Percentiles rank a stretch among this genome's conserved stretches.
Evolutionary conservation across 2,113 vertebrate species (phyloP).

Genomic region (Nymphicus hollandicus): DNA sequence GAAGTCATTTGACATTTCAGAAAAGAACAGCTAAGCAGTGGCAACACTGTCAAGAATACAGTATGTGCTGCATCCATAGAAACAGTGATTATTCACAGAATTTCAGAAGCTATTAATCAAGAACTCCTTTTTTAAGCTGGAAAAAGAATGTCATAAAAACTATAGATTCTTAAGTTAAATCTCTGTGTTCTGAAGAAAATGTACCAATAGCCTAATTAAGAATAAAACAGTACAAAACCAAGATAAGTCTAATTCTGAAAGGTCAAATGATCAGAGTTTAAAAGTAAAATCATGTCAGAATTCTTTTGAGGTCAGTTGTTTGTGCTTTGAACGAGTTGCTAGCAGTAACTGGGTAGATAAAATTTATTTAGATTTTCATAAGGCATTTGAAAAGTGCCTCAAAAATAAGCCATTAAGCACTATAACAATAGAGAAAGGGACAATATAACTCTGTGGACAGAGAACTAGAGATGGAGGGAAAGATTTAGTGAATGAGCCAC

Average conservation of each 20-base stretch:
- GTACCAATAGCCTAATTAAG: background rate
- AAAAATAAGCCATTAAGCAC: background rate
- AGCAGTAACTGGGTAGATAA: background rate
- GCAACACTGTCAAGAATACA: background rate
- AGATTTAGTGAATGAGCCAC: background rate
- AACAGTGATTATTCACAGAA: background rate
- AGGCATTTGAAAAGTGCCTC: background rate
- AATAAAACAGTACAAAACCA: background rate
- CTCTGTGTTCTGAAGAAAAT: background rate
- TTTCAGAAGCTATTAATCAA: background rate
- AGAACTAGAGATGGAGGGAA: background rate
- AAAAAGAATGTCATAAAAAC: background rate
- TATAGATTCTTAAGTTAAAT: background rate
- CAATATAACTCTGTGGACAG: background rate
- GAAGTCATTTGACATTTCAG: background rate
- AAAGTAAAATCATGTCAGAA: background rate
- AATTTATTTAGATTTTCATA: background rate
- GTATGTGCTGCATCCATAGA: background rate
- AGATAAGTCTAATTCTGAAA: background rate
- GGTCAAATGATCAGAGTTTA: background rate
- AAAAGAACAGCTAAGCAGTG: background rate
- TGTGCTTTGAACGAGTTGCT: background rate
- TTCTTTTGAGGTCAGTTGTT: background rate
- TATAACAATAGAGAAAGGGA: background rate
- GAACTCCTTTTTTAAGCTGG: background rate